Evolutionary conservation across 92 coral and sea anemone species (phyloP), one percentile per base, ranked within the genome.

Genomic region (Siderastrea radians): DNA sequence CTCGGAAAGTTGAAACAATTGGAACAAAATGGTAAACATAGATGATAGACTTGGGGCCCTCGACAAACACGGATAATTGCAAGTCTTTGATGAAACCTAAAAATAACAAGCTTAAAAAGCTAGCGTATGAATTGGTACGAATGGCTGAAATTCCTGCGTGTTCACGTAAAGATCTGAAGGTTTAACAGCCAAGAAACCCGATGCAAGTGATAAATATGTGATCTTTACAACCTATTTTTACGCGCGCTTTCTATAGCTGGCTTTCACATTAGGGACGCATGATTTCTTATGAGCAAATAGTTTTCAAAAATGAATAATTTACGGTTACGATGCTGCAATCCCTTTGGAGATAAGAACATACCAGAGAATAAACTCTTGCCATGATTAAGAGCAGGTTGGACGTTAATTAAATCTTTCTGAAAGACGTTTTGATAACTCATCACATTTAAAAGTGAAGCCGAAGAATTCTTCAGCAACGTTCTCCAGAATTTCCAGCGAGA

Each of bases 331-430:
- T 9, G 55, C 12, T 53, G 19, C 63, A 48, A 49, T 57, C 43
- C 43, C 26, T 49, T 7, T 8, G 0, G 64, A 71, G 69, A 70
- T 82, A 82, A 82, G 86, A 71, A 45, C 5, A 17, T n/a, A 49
- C 45, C 5, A 15, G 16, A 58, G 78, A 57, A 71, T 55, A 72
- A 82, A 82, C 86, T 70, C 57, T 72, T 81, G 85, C 66, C 75
- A 54, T 68, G 49, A 81, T 68, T 45, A 59, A 11, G 13, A 43
- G 48, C 26, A 12, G 54, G 86, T 82, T 70, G 50, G 86, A 82
- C 86, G 60, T 70, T 82, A 70, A 82, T 82, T 82, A 82, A 70
- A 15, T 82, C 59, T 82, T 48, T 19, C 57, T 59, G 69, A 82
- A 50, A 82, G 86, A 68, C 58, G 53, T 82, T n/a, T 59, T 19